Evolutionary conservation across 2,797 vertebrate genomes (phyloP).

Genomic region (Fratercula arctica): DNA sequence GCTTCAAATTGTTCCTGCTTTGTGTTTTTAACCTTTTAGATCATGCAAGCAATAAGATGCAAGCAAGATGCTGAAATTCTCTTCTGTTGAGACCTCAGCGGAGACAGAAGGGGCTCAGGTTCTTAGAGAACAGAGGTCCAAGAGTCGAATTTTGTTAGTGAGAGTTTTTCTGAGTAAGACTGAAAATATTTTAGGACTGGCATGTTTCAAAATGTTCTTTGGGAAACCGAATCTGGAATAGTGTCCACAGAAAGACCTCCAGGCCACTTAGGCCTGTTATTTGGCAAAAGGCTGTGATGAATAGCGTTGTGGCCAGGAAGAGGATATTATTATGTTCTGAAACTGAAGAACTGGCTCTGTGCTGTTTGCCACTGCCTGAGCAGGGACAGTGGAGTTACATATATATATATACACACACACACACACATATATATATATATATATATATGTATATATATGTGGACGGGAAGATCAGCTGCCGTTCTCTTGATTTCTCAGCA

Average conservation of each 20-base stretch:
- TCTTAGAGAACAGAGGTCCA: neutral
- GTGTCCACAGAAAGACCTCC: slow-evolving; percentile 56
- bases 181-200: slow-evolving; percentile 46
- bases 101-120: neutral
- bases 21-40: slow-evolving; percentile 18
- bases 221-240: slow-evolving; percentile 22
- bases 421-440: no score
- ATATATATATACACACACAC: no score
- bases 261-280: slow-evolving; percentile 53
- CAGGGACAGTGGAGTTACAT: neutral
- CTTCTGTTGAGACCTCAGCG: neutral
- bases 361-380: neutral
- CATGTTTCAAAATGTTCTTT: slow-evolving; percentile 39
- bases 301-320: slow-evolving; percentile 37
- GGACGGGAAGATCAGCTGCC: neutral
- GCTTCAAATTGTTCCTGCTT: neutral
- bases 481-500: neutral
- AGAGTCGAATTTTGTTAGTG: neutral
- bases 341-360: slow-evolving; percentile 17
- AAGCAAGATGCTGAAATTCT: neutral
- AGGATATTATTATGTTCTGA: slow-evolving; percentile 53
- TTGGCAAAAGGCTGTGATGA: slow-evolving; percentile 57
- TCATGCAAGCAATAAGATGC: neutral
- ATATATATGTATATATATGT: no score
- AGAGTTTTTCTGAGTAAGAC: slow-evolving; percentile 49